Evolutionary conservation across 2,888 invertebrate genomes (phyloP), one percentile per base, ranked within the genome.

Genomic region (Polymixis lichenea): DNA sequence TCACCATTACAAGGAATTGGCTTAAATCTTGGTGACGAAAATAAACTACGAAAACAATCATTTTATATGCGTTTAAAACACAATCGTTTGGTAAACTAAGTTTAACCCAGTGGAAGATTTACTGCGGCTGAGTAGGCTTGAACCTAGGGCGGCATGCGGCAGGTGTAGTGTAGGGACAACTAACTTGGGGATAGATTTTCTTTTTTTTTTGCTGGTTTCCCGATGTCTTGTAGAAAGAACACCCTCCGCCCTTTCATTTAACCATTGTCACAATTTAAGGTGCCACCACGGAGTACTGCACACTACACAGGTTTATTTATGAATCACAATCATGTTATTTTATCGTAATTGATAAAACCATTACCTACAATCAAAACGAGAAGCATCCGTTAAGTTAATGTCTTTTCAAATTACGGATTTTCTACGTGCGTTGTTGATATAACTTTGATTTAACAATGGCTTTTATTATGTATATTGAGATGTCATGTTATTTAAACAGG

Each of bases 401-500:
- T 67, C 13, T 82, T 66, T 64, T 66, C 17, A 55, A 73, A 75
- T 75, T 67, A 78, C 56, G 25, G 65, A n/a, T 55, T 46, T 55
- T 77, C 72, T 69, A n/a, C 66, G 66, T 68, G 32, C n/a, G 70
- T 72, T 72, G 62, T 76, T 73, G 64, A 66, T 65, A 38, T 61
- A 65, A 72, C 22, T 80, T 55, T 58, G 51, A 19, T 15, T 69
- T 58, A 86, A 88, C 84, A 86, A 87, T 84, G 83, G 43, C 13
- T 77, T 82, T 51, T 46, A 46, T 25, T 67, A 46, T 46, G 62
- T 68, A 73, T 71, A 77, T 73, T 32, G 38, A 49, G 64, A 69
- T 56, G 51, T 72, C 65, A 73, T 38, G 51, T 80, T 77, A 74
- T 86, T 83, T 84, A 84, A 61, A 77, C 83, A 88, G 81, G 69